These are phyloP conservation scores for Parnassius glacialis DNA, from an alignment of 2,888 invertebrate species.

Conservation along the genomic window DNA sequence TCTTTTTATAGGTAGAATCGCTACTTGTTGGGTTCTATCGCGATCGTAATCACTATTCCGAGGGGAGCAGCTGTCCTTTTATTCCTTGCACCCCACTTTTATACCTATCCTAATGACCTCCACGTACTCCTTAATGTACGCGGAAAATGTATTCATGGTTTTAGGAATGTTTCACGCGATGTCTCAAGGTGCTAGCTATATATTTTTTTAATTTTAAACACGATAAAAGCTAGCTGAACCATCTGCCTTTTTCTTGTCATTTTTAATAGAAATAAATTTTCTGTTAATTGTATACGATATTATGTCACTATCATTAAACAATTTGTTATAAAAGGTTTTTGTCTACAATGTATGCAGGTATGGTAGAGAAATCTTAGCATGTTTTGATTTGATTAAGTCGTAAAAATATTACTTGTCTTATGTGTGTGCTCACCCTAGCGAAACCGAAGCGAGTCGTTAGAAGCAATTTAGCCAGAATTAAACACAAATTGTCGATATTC, in stretches of 20 bases:
- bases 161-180: slow-evolving; percentile 19
- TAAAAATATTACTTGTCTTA: too few species aligned
- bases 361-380: too few species aligned
- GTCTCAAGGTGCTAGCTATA: slow-evolving; percentile 17
- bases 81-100: slow-evolving; percentile 42
- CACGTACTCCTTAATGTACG: slow-evolving; percentile 30
- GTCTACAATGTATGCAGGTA: too few species aligned
- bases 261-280: slow-evolving; percentile 32
- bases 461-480: too few species aligned
- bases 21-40: slow-evolving; percentile 28
- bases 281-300: too few species aligned
- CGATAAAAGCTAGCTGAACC: slow-evolving; percentile 2
- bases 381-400: too few species aligned
- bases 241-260: slow-evolving; percentile 13
- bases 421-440: too few species aligned
- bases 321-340: too few species aligned
- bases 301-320: too few species aligned
- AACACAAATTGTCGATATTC: too few species aligned
- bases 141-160: slow-evolving; percentile 27
- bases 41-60: slow-evolving; percentile 52
- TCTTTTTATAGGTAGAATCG: slow-evolving; percentile 15
- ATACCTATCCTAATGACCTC: slow-evolving; percentile 45
- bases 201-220: slow-evolving; percentile 13
- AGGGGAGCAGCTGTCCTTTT: slow-evolving; percentile 56
- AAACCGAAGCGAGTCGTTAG: too few species aligned